Evolutionary conservation across 2,888 invertebrate species (phyloP).

Genomic region (Teleogryllus oceanicus): DNA sequence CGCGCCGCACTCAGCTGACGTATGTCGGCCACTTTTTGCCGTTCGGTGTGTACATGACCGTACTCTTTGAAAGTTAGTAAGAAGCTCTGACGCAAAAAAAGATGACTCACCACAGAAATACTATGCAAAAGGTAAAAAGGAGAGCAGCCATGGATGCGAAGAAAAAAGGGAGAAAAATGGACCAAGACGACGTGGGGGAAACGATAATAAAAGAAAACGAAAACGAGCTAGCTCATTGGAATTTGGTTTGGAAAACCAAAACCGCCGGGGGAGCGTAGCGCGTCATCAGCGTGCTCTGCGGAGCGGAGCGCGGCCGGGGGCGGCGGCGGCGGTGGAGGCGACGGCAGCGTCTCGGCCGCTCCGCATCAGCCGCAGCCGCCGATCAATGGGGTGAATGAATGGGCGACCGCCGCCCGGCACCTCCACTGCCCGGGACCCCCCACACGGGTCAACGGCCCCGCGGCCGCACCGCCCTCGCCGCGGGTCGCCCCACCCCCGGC

Average conservation of each 20-base stretch:
- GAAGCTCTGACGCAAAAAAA: not conserved
- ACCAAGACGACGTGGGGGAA: not conserved
- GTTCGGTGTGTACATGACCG: not conserved
- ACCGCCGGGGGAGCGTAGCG: constrained; percentile 18
- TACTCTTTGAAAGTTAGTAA: not conserved
- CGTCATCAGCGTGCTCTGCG: constrained; percentile 18
- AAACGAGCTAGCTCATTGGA: not conserved
- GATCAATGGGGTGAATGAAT: constrained; percentile 18
- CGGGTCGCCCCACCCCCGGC: too few species aligned
- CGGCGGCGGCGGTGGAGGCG: not conserved
- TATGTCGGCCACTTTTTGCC: not conserved
- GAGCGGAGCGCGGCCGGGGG: not conserved
- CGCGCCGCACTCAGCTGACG: not conserved
- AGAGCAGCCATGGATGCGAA: not conserved
- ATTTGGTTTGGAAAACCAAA: constrained; percentile 18
- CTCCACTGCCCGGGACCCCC: too few species aligned
- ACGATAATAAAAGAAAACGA: constrained; percentile 4
- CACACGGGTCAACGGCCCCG: too few species aligned
- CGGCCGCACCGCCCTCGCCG: too few species aligned
- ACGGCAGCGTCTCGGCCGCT: not conserved
- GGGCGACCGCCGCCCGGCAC: not conserved
- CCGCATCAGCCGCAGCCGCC: not conserved
- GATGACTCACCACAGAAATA: constrained; percentile 18
- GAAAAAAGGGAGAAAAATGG: constrained; percentile 3
- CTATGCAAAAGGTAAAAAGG: constrained; percentile 18